Evolutionary conservation across 2,113 vertebrate species (phyloP), one percentile per base, ranked within the genome.

Genomic region (Mionectes macconnelli): DNA sequence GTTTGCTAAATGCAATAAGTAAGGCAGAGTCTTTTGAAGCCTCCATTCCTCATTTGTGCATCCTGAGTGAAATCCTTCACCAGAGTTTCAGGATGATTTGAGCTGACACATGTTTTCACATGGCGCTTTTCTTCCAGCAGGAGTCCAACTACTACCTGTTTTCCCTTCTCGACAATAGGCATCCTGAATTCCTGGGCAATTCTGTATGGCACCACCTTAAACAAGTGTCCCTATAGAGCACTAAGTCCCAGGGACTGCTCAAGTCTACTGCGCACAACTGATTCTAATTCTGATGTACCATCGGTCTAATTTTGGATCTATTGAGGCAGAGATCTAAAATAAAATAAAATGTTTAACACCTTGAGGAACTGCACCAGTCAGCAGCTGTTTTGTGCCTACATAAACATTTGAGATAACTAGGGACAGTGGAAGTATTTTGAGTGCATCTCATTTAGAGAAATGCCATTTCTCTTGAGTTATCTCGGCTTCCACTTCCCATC

Each of bases 401-500:
- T 76, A 68, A 93, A 77, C 92, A 87, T 70, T 60, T 73, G 66
- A 84, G 91, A 87, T 86, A 79, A 92, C 69, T 47, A 66, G 56
- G 68, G 45, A 89, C 4, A 1, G 79, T 91, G 77, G 57, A 92
- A 94, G 89, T 95, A 95, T 97, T 96, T 94, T 93, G 90, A 94
- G 92, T 42, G 59, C 78, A 93, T 80, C 95, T 90, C 90, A 86
- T 95, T 94, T 89, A 94, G 68, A 94, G 88, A 92, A 94, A 94
- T 91, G 91, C 86, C 87, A 89, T 96, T 94, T 97, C 94, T 95
- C 93, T 96, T 42, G 53, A 96, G 82, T 95, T 91, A 92, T 95
- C 89, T 81, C 66, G 16, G 95, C 93, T 95, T 92, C 89, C 90
- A 95, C 94, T 97, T 97, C 93, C 94, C 95, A 97, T 94, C 96